Evolutionary conservation across 1,140 invertebrate genomes (phyloP), one percentile per base, ranked within the genome.

Genomic region (Drosophila rhopaloa): DNA sequence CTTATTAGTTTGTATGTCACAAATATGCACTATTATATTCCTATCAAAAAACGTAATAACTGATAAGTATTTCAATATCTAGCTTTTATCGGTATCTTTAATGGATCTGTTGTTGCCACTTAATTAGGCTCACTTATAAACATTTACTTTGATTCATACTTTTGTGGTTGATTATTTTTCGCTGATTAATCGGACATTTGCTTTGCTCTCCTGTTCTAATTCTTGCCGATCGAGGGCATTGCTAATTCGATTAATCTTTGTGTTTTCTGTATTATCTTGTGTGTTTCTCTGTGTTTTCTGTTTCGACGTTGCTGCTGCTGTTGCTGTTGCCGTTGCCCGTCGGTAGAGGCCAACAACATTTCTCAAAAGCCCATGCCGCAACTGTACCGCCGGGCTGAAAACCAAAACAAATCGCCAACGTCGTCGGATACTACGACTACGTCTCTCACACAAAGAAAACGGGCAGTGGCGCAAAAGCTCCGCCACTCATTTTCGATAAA

Each of bases 281-380:
- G 57, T 60, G 57, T 76, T 70, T 59, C 74, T 67, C 60, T 55
- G 71, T 55, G 71, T 66, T 55, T 70, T 68, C 19, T 29, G 40
- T 57, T 43, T 29, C 63, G 44, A 40, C 63, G 44, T 41, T 60
- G 65, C 48, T 79, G 24, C 2, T 24, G 24, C 24, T 79, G 24
- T 24, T 24, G 24, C 24, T 24, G 24, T 53, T n/a, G 57, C 24
- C 67, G 54, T 27, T 78, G 56, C 32, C 37, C 44, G 77, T 27
- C 56, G 48, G 68, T 70, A 61, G 76, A 88, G 84, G 84, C 80
- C 84, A 89, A 84, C 84, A 83, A 71, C 83, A 88, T 89, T 88
- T 86, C 24, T 60, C 55, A 62, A 88, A 88, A 86, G 88, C 67
- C 80, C 61, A 55, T 84, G 84, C 83, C 75, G 76, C 83, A 88